Base-by-base conservation (phyloP, 2,113 vertebrate genomes). In the Myodes glareolus region DNA sequence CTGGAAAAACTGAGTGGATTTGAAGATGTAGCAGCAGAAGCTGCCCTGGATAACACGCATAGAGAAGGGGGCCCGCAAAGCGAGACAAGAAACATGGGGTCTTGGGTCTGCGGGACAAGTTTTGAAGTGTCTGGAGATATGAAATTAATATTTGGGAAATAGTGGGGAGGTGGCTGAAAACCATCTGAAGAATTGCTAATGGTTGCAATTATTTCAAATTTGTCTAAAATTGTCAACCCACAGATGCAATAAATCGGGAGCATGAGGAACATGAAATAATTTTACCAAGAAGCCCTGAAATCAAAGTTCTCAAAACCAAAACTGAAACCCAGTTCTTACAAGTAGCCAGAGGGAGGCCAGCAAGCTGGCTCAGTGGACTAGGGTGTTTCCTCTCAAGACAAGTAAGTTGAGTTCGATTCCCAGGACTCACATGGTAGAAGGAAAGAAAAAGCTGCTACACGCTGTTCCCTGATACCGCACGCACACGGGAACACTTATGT, bases 191-290 rank as follows among this genome's bases (percentile, higher is more conserved):
- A 52, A 75, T 52, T 68, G 78, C 84, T 92, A 67, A 91, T 72
- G 29, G 7, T 17, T 77, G 14, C 92, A 91, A 73, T n/a, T 63
- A 16, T 87, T 92, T 23, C 31, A 80, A 70, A 58, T 96, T 96
- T 88, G 42, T 55, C 68, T 77, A 88, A 92, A 92, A 50, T 7
- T 77, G 29, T 52, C 93, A 77, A 31, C 6, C 42, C n/a, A 47
- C 19, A 67, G 52, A 65, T 55, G 17, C 12, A 88, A 68, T 61
- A 50, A 55, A 92, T 27, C 19, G 1, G 7, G 89, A 85, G 50
- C 23, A 77, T 13, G 47, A 45, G 50, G 86, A 91, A 47, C 10
- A 39, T 67, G 36, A 89, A 77, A 78, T 52, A 72, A 73, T 50
- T 58, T 86, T 29, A 17, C 12, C 13, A 61, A 89, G 76, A 13